phyloP scores from a whole-genome alignment of 2,113 vertebrate genomes.

The Planiliza haematocheilus region DNA sequence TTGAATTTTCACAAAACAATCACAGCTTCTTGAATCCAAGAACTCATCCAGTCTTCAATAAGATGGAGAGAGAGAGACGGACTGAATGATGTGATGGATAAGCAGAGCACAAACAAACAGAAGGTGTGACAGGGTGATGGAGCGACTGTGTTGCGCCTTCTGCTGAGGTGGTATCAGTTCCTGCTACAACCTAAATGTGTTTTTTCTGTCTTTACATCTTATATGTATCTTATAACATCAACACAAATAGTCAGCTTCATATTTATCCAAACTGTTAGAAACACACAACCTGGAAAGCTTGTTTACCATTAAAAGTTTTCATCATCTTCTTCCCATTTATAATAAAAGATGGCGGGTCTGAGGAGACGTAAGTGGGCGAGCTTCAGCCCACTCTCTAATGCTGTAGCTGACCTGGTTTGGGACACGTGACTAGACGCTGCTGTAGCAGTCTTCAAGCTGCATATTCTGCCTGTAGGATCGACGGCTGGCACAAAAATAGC shows the following conservation, averaged over 20 bases:
- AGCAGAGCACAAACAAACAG: conserved; percentile 57
- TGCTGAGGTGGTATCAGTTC: conserved; percentile 33
- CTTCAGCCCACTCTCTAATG: conserved; percentile 39
- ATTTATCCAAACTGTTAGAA: not conserved
- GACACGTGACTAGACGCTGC: conserved; percentile 50
- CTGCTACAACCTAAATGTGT: conserved; percentile 39
- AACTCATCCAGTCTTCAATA: conserved; percentile 21
- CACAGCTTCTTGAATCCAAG: conserved; percentile 43
- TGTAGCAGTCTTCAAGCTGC: conserved; percentile 43
- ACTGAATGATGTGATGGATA: conserved; percentile 24
- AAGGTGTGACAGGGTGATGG: conserved; percentile 44
- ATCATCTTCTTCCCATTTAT: not conserved
- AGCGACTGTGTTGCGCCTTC: conserved; percentile 30
- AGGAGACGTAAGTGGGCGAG: conserved; percentile 35
- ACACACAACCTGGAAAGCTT: not conserved
- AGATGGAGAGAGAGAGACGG: conserved; percentile 30
- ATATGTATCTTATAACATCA: too few species aligned
- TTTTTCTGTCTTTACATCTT: conserved; percentile 24
- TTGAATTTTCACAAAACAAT: conserved; percentile 65
- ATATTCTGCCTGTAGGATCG: conserved; percentile 67
- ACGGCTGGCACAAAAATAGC: conserved; percentile 72
- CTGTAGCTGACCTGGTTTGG: conserved; percentile 58
- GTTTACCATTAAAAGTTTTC: not conserved
- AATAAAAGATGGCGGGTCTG: conserved; percentile 5
- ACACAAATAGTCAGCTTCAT: not conserved